Percentiles rank a stretch among this genome's conserved stretches.
Conservation (phyloP, 2,888 invertebrate genomes). For the Lamellibrachia columna region DNA sequence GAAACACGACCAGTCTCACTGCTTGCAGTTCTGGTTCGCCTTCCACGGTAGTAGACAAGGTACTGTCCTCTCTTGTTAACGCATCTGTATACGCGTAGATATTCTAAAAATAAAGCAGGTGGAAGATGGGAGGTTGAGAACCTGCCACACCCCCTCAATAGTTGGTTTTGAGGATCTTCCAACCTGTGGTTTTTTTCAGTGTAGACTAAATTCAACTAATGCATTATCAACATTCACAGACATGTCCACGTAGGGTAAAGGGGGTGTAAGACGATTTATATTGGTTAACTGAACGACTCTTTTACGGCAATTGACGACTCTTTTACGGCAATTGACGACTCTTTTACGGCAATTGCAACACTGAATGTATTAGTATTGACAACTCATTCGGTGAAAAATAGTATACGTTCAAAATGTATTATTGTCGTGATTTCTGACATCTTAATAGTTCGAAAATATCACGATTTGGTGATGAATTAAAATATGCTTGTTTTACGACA, state of each 20-base stretch:
- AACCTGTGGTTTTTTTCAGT: neutral
- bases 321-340: too few species aligned
- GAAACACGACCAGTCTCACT: neutral
- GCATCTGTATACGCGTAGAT: neutral
- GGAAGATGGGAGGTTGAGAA: too few species aligned
- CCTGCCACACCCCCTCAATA: too few species aligned
- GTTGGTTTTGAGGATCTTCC: neutral
- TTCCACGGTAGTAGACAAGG: constrained; percentile 32
- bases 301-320: too few species aligned
- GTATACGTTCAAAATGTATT: too few species aligned
- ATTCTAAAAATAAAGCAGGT: neutral
- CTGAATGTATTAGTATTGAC: too few species aligned
- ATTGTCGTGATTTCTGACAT: too few species aligned
- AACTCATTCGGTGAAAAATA: too few species aligned
- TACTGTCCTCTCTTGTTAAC: constrained; percentile 16
- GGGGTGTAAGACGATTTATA: neutral
- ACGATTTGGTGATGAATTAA: too few species aligned
- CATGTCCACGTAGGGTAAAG: neutral
- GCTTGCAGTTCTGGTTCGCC: constrained; percentile 36
- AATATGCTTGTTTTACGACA: too few species aligned
- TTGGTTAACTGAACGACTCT: neutral
- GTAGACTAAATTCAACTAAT: neutral
- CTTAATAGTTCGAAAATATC: too few species aligned
- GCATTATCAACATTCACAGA: neutral
- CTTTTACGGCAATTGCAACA: too few species aligned